A percentile compares a stretch with the other conserved stretches of the same genome.
These are phyloP conservation scores for Dicerorhinus sumatrensis DNA, from an alignment of 2,113 vertebrate genomes.

Conservation along the genomic window DNA sequence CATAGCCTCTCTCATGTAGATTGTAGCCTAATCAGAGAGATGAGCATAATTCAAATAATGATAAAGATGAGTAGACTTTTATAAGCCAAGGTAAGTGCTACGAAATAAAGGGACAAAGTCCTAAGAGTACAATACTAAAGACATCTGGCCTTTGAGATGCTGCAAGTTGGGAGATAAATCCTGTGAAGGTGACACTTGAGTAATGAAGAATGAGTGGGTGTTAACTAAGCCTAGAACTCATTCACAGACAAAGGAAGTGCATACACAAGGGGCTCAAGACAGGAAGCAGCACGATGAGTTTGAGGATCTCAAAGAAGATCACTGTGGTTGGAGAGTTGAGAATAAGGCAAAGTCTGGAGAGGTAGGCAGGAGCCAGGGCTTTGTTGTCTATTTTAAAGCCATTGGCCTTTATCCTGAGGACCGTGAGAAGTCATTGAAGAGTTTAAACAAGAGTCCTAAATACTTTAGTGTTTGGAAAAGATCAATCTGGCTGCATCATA, in stretches of 20 bases:
- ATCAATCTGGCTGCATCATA: neutral
- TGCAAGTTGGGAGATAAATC: neutral
- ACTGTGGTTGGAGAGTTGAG: neutral
- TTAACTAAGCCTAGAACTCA: neutral
- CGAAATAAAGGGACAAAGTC: neutral
- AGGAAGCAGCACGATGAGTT: neutral
- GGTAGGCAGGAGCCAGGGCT: neutral
- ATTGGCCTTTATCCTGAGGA: neutral
- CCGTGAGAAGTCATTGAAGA: neutral
- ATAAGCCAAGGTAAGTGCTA: neutral
- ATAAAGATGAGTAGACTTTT: neutral
- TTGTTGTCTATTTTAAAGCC: neutral
- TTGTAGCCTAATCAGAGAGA: neutral
- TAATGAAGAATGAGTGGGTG: neutral
- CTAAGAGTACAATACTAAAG: neutral
- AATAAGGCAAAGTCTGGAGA: neutral
- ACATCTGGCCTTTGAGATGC: neutral
- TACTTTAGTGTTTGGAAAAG: slow-evolving; percentile 29
- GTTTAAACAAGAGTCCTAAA: neutral
- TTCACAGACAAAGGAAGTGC: neutral
- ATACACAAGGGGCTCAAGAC: neutral
- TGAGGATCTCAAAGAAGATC: neutral
- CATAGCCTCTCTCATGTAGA: neutral
- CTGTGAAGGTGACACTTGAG: neutral
- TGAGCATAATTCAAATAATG: slow-evolving; percentile 2